These are phyloP conservation scores for Listrodromus nycthemerus DNA, from an alignment of 2,888 invertebrate species.

Conservation along the genomic window DNA sequence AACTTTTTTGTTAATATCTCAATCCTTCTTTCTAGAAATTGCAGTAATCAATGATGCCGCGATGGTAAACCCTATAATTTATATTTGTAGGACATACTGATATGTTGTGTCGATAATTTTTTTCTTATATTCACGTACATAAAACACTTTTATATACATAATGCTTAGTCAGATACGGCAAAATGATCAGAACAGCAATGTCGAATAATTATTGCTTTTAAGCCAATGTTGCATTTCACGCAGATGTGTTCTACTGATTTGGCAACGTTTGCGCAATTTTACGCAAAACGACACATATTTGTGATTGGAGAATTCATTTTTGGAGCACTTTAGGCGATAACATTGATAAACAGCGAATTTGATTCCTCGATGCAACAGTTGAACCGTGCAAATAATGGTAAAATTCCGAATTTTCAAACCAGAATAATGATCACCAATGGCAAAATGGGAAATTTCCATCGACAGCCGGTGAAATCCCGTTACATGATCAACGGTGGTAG, in stretches of 20 bases:
- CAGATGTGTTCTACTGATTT: background rate
- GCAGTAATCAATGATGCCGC: no score
- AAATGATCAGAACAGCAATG: background rate
- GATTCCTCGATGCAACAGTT: background rate
- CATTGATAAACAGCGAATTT: background rate
- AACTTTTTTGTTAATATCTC: no score
- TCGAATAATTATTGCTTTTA: background rate
- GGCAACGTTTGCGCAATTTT: background rate
- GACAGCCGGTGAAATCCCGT: background rate
- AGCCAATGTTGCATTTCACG: conserved; percentile 25
- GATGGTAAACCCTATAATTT: no score
- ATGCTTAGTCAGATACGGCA: no score
- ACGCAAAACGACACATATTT: background rate
- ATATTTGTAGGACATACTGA: no score
- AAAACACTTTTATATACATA: no score
- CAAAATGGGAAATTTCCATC: background rate
- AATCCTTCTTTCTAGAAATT: no score
- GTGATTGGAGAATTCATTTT: background rate
- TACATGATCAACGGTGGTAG: background rate
- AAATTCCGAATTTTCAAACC: background rate
- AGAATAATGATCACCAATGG: background rate
- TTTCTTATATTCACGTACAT: no score
- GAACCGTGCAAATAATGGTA: background rate
- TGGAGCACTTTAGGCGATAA: background rate
- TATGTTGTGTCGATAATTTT: no score